These are phyloP conservation scores for Plutella xylostella DNA, from an alignment of 2,888 invertebrate species.

Conservation along the genomic window DNA sequence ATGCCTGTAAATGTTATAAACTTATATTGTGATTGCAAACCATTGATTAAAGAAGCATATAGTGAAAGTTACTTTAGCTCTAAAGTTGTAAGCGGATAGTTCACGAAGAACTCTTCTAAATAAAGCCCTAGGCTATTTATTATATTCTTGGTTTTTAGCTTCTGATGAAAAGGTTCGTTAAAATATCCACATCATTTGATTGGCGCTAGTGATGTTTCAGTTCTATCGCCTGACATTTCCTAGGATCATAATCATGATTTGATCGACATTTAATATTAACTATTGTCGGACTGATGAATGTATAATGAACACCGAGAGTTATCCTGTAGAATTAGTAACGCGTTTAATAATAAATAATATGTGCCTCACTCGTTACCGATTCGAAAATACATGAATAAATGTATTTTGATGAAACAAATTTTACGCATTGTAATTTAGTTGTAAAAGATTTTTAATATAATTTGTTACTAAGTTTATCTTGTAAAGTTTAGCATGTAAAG, in stretches of 20 bases:
- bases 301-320: slow-evolving; percentile 1
- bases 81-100: background rate
- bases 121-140: too few relatives aligned
- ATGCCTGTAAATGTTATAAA: too few relatives aligned
- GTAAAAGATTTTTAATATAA: slow-evolving; percentile 65
- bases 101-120: too few relatives aligned
- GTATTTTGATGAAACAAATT: slow-evolving; percentile 62
- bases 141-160: too few relatives aligned
- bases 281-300: slow-evolving; percentile 3
- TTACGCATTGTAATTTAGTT: slow-evolving; percentile 63
- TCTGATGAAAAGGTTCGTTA: too few relatives aligned
- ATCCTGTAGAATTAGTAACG: background rate
- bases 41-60: slow-evolving; percentile 43
- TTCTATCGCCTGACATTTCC: too few relatives aligned
- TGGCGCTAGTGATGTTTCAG: too few relatives aligned
- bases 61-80: background rate
- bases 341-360: slow-evolving; percentile 31
- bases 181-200: too few relatives aligned
- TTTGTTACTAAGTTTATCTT: slow-evolving; percentile 56
- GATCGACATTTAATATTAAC: background rate
- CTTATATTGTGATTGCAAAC: slow-evolving; percentile 55
- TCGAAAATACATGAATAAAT: slow-evolving; percentile 51
- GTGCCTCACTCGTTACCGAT: slow-evolving; percentile 67
- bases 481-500: slow-evolving; percentile 23
- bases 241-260: background rate